Percentiles rank a stretch among this genome's conserved stretches.
Conservation (phyloP, 2,888 invertebrate genomes). For the Yponomeuta evonymella region DNA sequence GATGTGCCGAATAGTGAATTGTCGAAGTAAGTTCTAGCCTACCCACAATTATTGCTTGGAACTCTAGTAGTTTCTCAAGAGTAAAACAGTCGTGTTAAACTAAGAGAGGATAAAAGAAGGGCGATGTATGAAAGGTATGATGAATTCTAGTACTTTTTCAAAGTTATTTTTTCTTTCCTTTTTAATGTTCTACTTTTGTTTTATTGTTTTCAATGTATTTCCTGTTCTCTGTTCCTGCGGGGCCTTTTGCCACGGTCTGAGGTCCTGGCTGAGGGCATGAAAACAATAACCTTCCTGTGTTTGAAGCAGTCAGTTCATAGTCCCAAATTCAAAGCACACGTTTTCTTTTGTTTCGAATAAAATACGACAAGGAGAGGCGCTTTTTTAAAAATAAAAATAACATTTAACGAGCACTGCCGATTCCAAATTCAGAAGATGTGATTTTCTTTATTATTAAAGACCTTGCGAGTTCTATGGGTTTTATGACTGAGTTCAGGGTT, state of each 20-base stretch:
- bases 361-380: not conserved
- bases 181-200: not conserved
- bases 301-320: not conserved
- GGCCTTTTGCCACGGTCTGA: not conserved
- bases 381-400: no score
- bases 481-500: no score
- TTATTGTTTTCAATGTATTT: not conserved
- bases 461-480: no score
- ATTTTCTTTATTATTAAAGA: no score
- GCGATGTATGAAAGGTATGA: no score
- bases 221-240: not conserved
- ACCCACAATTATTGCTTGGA: not conserved
- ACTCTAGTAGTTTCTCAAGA: not conserved
- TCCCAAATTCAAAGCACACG: not conserved
- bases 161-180: not conserved
- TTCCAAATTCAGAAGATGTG: no score
- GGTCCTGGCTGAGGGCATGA: not conserved
- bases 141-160: not conserved
- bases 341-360: not conserved
- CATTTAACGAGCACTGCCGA: no score
- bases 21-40: conserved; percentile 41
- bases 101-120: no score
- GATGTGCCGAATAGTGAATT: conserved; percentile 44
- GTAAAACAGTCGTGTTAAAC: no score
- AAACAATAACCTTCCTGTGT: not conserved